Base-by-base conservation (phyloP, 2,888 invertebrate species). In the Meghimatium bilineatum region DNA sequence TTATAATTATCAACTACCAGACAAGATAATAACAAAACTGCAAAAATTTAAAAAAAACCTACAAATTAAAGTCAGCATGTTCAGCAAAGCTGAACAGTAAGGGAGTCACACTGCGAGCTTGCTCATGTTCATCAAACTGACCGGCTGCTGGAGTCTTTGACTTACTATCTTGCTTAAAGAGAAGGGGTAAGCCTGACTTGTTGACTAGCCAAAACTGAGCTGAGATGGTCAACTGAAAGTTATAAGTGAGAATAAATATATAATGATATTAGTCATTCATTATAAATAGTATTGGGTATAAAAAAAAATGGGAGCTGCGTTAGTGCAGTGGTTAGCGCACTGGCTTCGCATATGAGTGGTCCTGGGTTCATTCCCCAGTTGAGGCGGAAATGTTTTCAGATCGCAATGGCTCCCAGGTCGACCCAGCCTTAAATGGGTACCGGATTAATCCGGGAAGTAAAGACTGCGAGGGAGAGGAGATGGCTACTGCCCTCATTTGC, bases 201-300 rank as follows among this genome's bases (percentile, higher is more conserved):
- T 99, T 99, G 85, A 99, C 96, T 88, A 99, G 95, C 99, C 99
- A 99, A 94, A 96, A 98, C 3, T 97, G 96, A 3, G 97, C 96
- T 77, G 96, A 96, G 44, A 98, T 95, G 34, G 95, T 95, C 89
- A 97, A 95, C 95, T 96, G 87, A 52, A 52, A 52, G 44, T 63
- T n/a, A 63, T 10, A 26, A 63, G n/a, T n/a, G n/a, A 63, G 2
- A 63, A n/a, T 63, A 63, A 2, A 12, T 8, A 63, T 5, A 63
- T 56, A 49, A 49, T 49, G 17, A 49, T 49, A 49, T 49, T 49
- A 49, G 17, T 49, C 49, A 49, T 17, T 17, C 49, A 49, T 17
- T 12, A n/a, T n/a, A 44, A 8, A 12, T 44, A 44, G 12, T 12
- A 44, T 44, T 44, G 44, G 44, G 44, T 44, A 44, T 5, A 12